Percentiles rank a stretch among this genome's conserved stretches.
Evolutionary conservation across 2,113 vertebrate genomes (phyloP).

Genomic region (Peromyscus californicus): DNA sequence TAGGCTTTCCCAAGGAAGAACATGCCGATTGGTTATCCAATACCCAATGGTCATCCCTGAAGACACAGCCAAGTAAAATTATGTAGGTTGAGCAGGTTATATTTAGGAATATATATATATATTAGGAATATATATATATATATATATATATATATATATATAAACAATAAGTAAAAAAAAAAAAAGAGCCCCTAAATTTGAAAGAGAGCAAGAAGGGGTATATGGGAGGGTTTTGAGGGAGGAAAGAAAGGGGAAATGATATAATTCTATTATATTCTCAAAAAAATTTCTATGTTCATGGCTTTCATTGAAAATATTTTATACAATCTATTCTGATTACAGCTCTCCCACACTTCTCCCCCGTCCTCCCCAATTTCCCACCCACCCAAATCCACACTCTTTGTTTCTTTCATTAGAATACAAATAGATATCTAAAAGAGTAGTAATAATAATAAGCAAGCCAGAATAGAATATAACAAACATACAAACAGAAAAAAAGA

Average conservation of each 20-base stretch:
- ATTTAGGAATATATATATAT: neutral
- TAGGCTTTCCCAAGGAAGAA: neutral
- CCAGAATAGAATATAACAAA: neutral
- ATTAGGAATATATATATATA: too few species aligned
- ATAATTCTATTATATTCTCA: neutral
- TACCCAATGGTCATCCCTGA: fast-evolving
- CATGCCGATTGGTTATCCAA: neutral
- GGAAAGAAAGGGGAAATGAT: too few species aligned
- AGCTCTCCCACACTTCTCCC: neutral
- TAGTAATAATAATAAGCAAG: neutral
- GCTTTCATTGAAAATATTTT: neutral
- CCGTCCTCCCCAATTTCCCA: neutral
- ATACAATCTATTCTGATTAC: neutral
- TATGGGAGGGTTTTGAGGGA: neutral
- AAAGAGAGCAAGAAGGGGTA: neutral
- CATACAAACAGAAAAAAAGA: neutral
- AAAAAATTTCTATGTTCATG: neutral
- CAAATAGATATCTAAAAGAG: neutral
- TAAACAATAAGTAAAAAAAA: neutral
- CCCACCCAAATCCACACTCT: neutral
- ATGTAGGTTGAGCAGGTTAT: neutral
- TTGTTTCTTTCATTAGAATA: neutral
- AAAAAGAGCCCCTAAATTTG: neutral
- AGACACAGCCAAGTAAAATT: neutral
- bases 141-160: neutral